Base-by-base conservation (phyloP, 2,797 vertebrate species). In the Aselliscus stoliczkanus region DNA sequence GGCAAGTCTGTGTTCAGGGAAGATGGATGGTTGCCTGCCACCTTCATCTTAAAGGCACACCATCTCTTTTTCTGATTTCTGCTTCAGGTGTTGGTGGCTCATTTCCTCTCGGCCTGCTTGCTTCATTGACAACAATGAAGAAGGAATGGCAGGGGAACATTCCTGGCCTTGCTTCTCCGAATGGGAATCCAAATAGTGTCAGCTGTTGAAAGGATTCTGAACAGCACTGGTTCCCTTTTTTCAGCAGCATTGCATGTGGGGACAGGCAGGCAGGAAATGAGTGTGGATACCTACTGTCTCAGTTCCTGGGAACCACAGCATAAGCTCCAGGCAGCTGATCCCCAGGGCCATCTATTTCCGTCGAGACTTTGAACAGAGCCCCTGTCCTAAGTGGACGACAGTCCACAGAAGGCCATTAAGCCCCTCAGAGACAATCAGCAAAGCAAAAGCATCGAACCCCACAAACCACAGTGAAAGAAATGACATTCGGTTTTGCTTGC, bases 31-130 rank as follows among this genome's bases (percentile, higher is more conserved):
- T 69, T 98, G 98, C 98, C 98, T 96, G 84, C 96, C 96, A 98
- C 97, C 97, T 98, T 98, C 96, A 34, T 97, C 97, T 98, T 98
- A 98, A 98, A 98, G 98, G 97, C 97, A 56, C 94, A 97, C n/a
- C 42, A 64, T 67, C 72, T 91, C 97, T 87, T 39, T 54, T 58
- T 23, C 60, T 31, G 29, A 83, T n/a, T 65, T 50, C 81, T 27
- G 58, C 25, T 5, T 25, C 5, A 7, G 39, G 31, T 21, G 67
- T 25, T 7, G 23, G 87, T 10, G 27, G 44, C 7, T 23, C 17
- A 8, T 62, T 10, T 7, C 34, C 72, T 34, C 88, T 14, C 27
- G 2, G 31, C 67, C 31, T 13, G 6, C 83, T 17, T 0, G 29
- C 64, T 84, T 54, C 14, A 0, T 27, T 17, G 42, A 31, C 20